Percentiles rank a stretch among this genome's conserved stretches.
Conservation (phyloP, 1,140 invertebrate species). For the Acromyrmex echinatior region DNA sequence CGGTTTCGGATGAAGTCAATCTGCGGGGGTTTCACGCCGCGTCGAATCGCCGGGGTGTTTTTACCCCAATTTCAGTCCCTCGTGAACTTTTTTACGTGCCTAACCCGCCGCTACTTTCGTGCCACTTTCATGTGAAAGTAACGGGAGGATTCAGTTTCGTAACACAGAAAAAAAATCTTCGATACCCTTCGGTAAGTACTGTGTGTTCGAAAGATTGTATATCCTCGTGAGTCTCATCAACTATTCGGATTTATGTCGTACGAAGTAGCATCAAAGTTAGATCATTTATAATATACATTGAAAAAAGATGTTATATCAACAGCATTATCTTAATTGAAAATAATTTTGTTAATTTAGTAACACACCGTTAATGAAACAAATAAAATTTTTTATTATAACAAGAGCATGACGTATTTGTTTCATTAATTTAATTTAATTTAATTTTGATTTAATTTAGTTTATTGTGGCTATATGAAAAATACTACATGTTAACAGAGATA, state of each 20-base stretch:
- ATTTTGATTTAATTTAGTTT: too few relatives aligned
- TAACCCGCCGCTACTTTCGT: conserved; percentile 12
- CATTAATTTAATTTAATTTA: too few relatives aligned
- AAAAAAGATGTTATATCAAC: too few relatives aligned
- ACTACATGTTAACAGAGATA: too few relatives aligned
- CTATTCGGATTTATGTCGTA: conserved; percentile 33
- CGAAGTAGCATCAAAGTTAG: neutral
- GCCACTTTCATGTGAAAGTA: conserved; percentile 26
- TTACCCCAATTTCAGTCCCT: conserved; percentile 72
- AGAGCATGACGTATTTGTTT: too few relatives aligned
- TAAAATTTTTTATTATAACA: too few relatives aligned
- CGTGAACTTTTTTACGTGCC: conserved; percentile 68
- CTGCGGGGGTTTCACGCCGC: conserved; percentile 60
- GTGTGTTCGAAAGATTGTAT: conserved; percentile 3
- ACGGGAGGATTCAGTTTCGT: conserved; percentile 18
- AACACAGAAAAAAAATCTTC: neutral
- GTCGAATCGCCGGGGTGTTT: conserved; percentile 61
- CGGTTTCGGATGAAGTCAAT: conserved; percentile 81
- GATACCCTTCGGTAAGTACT: neutral
- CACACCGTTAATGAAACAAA: too few relatives aligned
- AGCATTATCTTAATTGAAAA: too few relatives aligned
- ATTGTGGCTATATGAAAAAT: too few relatives aligned
- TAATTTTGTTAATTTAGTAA: too few relatives aligned
- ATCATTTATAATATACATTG: neutral
- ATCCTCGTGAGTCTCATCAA: neutral